Conservation (phyloP, 2,113 vertebrate genomes). For the Choloepus hoffmanni region DNA sequence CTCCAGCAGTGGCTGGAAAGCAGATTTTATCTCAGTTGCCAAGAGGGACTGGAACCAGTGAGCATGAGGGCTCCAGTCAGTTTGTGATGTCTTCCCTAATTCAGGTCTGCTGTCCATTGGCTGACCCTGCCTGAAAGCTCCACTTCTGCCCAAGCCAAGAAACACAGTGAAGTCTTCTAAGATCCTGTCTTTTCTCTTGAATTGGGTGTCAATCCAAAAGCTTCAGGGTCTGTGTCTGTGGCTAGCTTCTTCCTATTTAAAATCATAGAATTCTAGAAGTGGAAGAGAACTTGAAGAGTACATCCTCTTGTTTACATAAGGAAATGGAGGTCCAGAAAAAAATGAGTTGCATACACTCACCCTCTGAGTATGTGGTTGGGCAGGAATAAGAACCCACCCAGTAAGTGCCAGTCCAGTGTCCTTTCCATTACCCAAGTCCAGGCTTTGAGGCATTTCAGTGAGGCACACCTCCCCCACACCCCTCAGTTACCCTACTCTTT, state of each 20-base stretch:
- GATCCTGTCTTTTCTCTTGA: not conserved
- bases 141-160: not conserved
- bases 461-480: too few relatives aligned
- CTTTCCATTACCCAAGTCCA: not conserved
- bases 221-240: accelerated
- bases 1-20: not conserved
- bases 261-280: not conserved
- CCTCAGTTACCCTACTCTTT: not conserved
- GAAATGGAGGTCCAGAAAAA: not conserved
- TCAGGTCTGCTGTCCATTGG: not conserved
- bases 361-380: too few relatives aligned
- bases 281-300: not conserved
- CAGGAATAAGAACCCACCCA: not conserved
- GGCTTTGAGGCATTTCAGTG: not conserved
- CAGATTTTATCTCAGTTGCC: not conserved
- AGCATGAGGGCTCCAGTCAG: not conserved
- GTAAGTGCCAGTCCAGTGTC: too few relatives aligned
- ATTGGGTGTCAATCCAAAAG: not conserved
- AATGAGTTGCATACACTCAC: not conserved
- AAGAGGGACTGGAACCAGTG: not conserved
- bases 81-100: not conserved
- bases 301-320: not conserved
- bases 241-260: not conserved
- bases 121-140: not conserved
- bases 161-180: not conserved